Evolutionary conservation across 2,797 vertebrate species (phyloP), one percentile per base, ranked within the genome.

Genomic region (Corythornis leucogaster): DNA sequence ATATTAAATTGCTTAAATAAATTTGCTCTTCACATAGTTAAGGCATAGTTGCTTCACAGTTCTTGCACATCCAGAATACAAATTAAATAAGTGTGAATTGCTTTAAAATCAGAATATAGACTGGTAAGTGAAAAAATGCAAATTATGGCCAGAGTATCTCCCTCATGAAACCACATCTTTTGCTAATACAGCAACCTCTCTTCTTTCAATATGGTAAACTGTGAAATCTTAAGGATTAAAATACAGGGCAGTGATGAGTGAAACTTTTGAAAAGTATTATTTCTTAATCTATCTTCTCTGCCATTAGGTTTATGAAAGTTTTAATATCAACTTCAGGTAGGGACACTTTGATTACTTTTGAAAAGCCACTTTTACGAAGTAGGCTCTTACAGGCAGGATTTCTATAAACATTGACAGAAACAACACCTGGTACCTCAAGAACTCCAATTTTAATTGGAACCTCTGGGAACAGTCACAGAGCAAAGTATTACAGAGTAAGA

Each of bases 1-100:
- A 4, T 79, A 54, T 31, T 83, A 84, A 89, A 85, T 81, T 89
- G 59, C 48, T 91, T 95, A 79, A 25, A 76, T 75, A 85, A 93
- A 84, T 86, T 33, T 2, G 1, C 48, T 86, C 16, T 81, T 79
- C n/a, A 69, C 59, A 31, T 85, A 38, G 13, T 68, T 67, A 82
- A 85, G 46, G 28, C 11, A 15, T 10, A 67, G 38, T 70, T 85
- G 21, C 51, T 55, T 89, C 35, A 76, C 43, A 55, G 26, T 69
- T 81, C 18, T 26, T 30, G 24, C 57, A 63, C 21, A 15, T 79
- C 33, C n/a, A 79, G 83, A 93, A 88, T 91, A 69, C 31, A 67
- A 85, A 86, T 92, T 16, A 31, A 80, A 20, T 75, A 6, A 81
- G 18, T 28, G 8, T 43, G 5, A 10, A 0, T 0, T 6, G n/a